phyloP scores from a whole-genome alignment of 2,797 vertebrate species.

The Xerus rutilus region DNA sequence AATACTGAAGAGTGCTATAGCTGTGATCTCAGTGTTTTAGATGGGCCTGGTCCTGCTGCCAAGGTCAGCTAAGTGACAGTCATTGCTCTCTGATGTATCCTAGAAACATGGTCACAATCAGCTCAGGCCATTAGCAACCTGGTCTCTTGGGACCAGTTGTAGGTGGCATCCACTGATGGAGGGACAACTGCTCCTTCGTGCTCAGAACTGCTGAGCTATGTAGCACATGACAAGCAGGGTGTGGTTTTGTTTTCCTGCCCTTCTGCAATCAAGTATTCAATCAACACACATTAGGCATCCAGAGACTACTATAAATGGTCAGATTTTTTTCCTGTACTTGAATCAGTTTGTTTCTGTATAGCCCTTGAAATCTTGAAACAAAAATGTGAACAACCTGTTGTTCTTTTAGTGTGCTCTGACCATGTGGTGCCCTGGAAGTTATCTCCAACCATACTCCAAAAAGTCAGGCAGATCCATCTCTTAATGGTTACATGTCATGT shows the following conservation, averaged over 20 bases:
- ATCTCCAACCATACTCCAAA: not conserved
- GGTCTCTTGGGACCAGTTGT: not conserved
- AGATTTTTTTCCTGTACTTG: not conserved
- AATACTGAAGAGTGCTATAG: too few species aligned
- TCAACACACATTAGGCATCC: not conserved
- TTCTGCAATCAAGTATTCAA: not conserved
- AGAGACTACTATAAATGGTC: not conserved
- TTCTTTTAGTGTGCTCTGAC: not conserved
- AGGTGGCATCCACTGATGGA: not conserved
- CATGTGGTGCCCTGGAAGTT: not conserved
- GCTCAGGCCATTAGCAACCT: not conserved
- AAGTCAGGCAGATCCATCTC: not conserved
- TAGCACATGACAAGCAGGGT: not conserved
- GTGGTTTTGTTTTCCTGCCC: not conserved
- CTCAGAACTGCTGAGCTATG: not conserved
- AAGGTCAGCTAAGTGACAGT: not conserved
- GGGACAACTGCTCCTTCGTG: not conserved
- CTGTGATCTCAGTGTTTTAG: not conserved
- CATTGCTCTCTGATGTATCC: not conserved
- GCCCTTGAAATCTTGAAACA: not conserved
- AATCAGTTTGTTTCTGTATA: not conserved
- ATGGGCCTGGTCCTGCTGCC: not conserved
- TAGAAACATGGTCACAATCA: not conserved
- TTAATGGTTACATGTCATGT: not conserved
- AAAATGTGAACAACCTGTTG: not conserved